Evolutionary conservation across 2,113 vertebrate species (phyloP).

Genomic region (Capricornis sumatraensis): DNA sequence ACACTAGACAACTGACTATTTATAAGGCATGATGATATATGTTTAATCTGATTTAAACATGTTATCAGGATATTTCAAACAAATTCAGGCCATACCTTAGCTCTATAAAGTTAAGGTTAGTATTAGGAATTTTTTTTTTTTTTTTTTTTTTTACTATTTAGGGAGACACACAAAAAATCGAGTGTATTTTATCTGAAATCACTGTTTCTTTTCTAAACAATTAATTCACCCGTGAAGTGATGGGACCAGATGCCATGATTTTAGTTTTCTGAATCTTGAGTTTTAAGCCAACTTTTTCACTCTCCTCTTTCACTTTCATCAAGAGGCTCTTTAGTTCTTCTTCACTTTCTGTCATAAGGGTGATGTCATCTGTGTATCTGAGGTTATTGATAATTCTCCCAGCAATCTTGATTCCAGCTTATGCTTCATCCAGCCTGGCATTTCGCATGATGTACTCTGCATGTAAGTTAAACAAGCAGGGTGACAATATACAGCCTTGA

Average conservation of each 20-base stretch:
- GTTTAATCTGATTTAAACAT: slow-evolving; percentile 6
- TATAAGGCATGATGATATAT: neutral
- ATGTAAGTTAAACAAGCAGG: neutral
- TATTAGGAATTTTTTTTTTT: neutral
- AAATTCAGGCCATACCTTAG: neutral
- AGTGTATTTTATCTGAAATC: neutral
- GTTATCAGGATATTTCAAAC: neutral
- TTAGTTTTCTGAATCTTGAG: neutral
- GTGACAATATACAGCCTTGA: neutral
- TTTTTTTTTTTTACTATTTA: neutral
- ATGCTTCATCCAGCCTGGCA: neutral
- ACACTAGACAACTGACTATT: neutral
- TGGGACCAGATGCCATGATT: neutral
- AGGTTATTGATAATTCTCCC: neutral
- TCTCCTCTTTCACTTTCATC: neutral
- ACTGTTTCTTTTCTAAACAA: neutral
- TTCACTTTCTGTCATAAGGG: neutral
- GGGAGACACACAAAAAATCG: neutral
- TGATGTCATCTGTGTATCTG: neutral
- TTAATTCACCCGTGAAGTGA: neutral
- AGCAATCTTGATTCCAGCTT: neutral
- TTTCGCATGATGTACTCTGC: neutral
- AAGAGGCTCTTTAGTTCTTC: neutral
- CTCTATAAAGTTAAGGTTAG: neutral
- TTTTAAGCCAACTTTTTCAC: neutral